phyloP scores from a whole-genome alignment of 2,888 invertebrate species.

The Netelia fuscicornis region DNA sequence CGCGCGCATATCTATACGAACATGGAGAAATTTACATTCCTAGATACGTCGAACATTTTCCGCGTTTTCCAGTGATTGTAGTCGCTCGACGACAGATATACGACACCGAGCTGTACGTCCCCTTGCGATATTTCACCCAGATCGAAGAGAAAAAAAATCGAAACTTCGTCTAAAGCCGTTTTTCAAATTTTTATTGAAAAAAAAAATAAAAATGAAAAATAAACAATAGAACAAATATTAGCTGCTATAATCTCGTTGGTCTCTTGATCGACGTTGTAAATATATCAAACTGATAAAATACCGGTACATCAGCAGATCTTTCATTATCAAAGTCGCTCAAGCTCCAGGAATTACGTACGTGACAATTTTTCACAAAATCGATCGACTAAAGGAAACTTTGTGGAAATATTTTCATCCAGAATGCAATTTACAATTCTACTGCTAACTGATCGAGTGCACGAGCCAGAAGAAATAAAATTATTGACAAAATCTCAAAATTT shows the following conservation, averaged over 20 bases:
- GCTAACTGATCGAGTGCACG: too few relatives aligned
- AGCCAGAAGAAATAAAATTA: not conserved
- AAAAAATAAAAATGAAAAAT: not conserved
- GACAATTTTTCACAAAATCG: not conserved
- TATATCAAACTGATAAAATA: constrained; percentile 61
- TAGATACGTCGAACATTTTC: not conserved
- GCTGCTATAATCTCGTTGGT: constrained; percentile 32
- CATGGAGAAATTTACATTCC: not conserved
- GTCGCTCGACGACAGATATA: constrained; percentile 55
- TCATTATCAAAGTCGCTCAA: constrained; percentile 26
- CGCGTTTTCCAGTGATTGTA: constrained; percentile 14
- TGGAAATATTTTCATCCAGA: too few relatives aligned
- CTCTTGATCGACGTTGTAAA: constrained; percentile 60
- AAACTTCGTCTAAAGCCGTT: not conserved
- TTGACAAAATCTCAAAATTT: not conserved
- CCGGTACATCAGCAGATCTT: constrained; percentile 8
- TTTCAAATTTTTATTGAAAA: not conserved
- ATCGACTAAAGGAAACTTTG: not conserved
- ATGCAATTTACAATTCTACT: too few relatives aligned
- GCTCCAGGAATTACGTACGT: not conserved
- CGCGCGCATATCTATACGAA: not conserved
- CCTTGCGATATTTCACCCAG: constrained; percentile 17
- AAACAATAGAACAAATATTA: constrained; percentile 7
- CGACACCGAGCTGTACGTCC: constrained; percentile 22
- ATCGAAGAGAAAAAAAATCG: constrained; percentile 1